Evolutionary conservation across 1,140 invertebrate genomes (phyloP).

Genomic region (Cydia splendana): DNA sequence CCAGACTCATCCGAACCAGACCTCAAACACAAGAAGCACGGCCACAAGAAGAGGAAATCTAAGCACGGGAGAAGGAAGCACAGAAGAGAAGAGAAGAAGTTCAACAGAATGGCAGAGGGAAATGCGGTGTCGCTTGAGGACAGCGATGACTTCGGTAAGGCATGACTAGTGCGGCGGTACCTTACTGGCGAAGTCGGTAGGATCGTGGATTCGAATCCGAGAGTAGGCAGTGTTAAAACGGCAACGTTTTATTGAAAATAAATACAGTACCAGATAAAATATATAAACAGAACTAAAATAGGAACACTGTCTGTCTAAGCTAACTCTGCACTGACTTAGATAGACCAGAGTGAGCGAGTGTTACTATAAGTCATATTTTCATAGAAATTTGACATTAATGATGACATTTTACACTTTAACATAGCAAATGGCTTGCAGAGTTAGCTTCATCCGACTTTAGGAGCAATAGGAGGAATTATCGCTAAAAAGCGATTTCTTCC

Average conservation of each 20-base stretch:
- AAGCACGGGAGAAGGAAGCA: slow-evolving; percentile 47
- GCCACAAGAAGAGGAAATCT: slow-evolving; percentile 41
- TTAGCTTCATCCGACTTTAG: too few relatives aligned
- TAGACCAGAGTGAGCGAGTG: too few relatives aligned
- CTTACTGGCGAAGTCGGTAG: background rate
- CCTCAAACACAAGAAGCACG: slow-evolving; percentile 43
- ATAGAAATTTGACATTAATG: too few relatives aligned
- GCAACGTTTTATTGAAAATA: background rate
- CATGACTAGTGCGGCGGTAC: background rate
- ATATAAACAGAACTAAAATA: too few relatives aligned
- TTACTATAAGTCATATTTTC: too few relatives aligned
- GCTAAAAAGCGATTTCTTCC: too few relatives aligned
- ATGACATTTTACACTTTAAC: too few relatives aligned
- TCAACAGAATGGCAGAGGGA: slow-evolving; percentile 56
- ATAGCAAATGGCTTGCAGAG: too few relatives aligned
- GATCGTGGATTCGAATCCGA: background rate
- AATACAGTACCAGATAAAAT: background rate
- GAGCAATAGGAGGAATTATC: too few relatives aligned
- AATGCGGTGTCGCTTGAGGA: slow-evolving; percentile 56
- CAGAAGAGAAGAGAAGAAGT: slow-evolving; percentile 52
- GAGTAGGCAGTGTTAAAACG: background rate
- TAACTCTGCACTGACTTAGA: too few relatives aligned
- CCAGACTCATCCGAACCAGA: slow-evolving; percentile 37
- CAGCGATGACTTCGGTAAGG: slow-evolving; percentile 34
- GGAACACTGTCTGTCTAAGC: too few relatives aligned